phyloP scores from a whole-genome alignment of 2,113 vertebrate species.

The Bombycilla garrulus region DNA sequence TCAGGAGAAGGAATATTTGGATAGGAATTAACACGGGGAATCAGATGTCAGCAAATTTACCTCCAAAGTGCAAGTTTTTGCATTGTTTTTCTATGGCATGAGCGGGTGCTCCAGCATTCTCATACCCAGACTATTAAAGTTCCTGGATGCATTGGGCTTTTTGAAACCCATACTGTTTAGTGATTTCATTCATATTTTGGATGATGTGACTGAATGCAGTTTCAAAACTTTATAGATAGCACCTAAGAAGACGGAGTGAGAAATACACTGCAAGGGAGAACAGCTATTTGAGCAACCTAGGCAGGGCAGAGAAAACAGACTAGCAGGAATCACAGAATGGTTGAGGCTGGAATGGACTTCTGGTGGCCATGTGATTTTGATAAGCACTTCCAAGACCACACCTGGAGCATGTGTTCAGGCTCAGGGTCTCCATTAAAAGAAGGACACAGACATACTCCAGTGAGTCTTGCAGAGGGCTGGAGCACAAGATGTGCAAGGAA shows the following conservation, averaged over 20 bases:
- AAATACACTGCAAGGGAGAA: background rate
- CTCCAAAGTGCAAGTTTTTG: background rate
- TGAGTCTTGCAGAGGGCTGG: background rate
- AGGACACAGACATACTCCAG: background rate
- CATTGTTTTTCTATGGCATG: background rate
- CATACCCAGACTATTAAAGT: background rate
- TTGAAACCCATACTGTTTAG: background rate
- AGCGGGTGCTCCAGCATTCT: background rate
- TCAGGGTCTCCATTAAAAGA: background rate
- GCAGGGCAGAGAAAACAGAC: background rate
- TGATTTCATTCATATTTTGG: background rate
- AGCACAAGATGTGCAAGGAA: background rate
- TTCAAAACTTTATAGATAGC: background rate
- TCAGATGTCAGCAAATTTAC: background rate
- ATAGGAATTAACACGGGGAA: background rate
- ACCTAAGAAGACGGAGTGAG: background rate
- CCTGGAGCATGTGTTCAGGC: background rate
- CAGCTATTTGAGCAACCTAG: background rate
- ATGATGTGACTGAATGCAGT: background rate
- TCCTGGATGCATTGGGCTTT: background rate
- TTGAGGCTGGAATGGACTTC: background rate
- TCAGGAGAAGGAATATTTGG: background rate
- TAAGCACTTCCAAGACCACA: background rate
- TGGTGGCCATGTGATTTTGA: background rate
- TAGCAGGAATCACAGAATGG: background rate